Evolutionary conservation across 2,888 invertebrate species (phyloP).

Genomic region (Portevinia maculata): DNA sequence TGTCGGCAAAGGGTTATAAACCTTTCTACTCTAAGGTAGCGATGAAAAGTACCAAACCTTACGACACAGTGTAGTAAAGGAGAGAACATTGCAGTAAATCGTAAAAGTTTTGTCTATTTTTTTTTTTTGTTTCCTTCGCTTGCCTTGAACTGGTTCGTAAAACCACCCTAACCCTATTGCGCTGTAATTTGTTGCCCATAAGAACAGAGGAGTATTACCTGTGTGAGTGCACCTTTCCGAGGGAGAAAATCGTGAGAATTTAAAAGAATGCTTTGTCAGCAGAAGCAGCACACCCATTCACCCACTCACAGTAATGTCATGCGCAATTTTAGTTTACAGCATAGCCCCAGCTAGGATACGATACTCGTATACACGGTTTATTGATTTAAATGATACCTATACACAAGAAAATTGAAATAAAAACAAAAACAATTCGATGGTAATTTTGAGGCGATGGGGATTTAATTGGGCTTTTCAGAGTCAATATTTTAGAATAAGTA

Average conservation of each 20-base stretch:
- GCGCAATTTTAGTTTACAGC: constrained; percentile 59
- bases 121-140: not conserved
- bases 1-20: constrained; percentile 67
- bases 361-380: constrained; percentile 41
- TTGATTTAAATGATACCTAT: constrained; percentile 73
- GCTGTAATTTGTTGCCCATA: constrained; percentile 62
- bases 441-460: constrained; percentile 61
- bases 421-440: constrained; percentile 58
- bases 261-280: constrained; percentile 55
- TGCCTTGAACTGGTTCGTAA: not conserved
- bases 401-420: constrained; percentile 44
- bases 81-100: constrained; percentile 50
- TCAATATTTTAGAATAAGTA: constrained; percentile 72
- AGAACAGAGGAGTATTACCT: constrained; percentile 54
- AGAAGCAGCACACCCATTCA: constrained; percentile 11
- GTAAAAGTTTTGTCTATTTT: constrained; percentile 47
- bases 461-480: constrained; percentile 71
- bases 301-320: constrained; percentile 59
- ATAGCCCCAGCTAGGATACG: not conserved
- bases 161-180: constrained; percentile 8
- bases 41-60: constrained; percentile 32
- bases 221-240: constrained; percentile 23
- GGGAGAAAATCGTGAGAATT: constrained; percentile 58
- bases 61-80: constrained; percentile 21
- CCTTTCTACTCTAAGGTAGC: constrained; percentile 45